Evolutionary conservation across 2,888 invertebrate species (phyloP).

Genomic region (Lithophane socia): DNA sequence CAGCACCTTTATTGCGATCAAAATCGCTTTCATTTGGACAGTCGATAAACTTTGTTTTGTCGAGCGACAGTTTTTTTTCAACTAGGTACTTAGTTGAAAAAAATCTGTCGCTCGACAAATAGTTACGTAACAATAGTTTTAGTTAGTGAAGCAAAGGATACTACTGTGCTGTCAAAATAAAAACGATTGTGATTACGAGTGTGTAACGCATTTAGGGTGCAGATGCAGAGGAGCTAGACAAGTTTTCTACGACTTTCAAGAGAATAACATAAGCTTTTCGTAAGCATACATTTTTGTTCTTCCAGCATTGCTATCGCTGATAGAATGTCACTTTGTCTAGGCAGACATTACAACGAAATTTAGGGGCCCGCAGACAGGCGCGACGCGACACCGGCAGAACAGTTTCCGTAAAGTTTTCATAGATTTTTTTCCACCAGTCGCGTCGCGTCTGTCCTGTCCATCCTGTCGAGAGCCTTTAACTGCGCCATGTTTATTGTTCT

Average conservation of each 20-base stretch:
- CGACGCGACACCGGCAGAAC: too few species aligned
- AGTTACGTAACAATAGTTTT: too few species aligned
- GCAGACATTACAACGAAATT: background rate
- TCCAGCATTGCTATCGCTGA: background rate
- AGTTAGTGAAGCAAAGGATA: too few species aligned
- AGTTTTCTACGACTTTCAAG: background rate
- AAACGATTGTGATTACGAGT: background rate
- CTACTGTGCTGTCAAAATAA: background rate
- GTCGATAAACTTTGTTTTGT: background rate
- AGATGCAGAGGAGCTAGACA: background rate
- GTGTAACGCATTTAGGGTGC: background rate
- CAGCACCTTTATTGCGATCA: background rate
- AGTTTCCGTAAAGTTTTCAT: too few species aligned
- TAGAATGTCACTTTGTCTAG: background rate
- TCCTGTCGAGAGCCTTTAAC: too few species aligned
- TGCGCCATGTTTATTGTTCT: too few species aligned
- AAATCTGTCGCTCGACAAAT: too few species aligned
- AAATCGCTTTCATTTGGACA: background rate
- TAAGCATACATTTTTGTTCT: background rate
- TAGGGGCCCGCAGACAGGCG: too few species aligned
- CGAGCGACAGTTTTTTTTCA: background rate
- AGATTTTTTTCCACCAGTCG: too few species aligned
- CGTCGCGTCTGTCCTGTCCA: too few species aligned
- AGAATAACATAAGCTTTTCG: background rate
- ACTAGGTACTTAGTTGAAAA: background rate